phyloP scores from a whole-genome alignment of 1,140 invertebrate genomes.

The Archivesica marissinica region DNA sequence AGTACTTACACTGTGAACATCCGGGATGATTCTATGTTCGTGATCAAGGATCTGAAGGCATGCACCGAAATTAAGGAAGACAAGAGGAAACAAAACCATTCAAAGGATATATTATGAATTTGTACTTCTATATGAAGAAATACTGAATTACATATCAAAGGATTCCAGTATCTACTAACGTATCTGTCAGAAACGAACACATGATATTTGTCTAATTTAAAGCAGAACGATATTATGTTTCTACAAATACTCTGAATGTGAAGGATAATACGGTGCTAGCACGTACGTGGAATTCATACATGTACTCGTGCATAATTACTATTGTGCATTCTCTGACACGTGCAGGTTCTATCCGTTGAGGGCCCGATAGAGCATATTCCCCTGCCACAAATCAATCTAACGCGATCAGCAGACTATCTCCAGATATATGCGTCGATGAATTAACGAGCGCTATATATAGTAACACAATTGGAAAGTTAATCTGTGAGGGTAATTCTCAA shows the following conservation, averaged over 20 bases:
- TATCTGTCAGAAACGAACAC: neutral
- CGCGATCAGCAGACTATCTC: constrained; percentile 10
- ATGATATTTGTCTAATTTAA: neutral
- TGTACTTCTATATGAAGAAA: too few species aligned
- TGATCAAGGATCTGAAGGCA: too few species aligned
- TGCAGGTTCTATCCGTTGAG: neutral
- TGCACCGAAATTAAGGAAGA: too few species aligned
- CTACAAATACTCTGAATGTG: neutral
- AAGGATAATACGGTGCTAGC: neutral
- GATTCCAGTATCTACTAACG: neutral
- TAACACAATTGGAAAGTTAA: constrained; percentile 45
- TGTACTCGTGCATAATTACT: neutral
- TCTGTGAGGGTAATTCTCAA: constrained; percentile 14
- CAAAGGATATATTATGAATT: too few species aligned
- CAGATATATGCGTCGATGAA: constrained; percentile 31
- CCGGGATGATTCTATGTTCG: too few species aligned
- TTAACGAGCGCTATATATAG: constrained; percentile 26
- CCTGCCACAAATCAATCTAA: constrained; percentile 16
- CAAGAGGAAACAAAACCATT: too few species aligned
- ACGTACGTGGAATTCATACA: neutral
- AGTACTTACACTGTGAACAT: too few species aligned
- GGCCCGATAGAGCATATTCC: constrained; percentile 12
- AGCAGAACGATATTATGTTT: neutral
- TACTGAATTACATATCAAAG: too few species aligned
- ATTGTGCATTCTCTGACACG: neutral